These are phyloP conservation scores for Paratrypauchen microcephalus DNA, from an alignment of 2,797 vertebrate genomes.

Conservation along the genomic window DNA sequence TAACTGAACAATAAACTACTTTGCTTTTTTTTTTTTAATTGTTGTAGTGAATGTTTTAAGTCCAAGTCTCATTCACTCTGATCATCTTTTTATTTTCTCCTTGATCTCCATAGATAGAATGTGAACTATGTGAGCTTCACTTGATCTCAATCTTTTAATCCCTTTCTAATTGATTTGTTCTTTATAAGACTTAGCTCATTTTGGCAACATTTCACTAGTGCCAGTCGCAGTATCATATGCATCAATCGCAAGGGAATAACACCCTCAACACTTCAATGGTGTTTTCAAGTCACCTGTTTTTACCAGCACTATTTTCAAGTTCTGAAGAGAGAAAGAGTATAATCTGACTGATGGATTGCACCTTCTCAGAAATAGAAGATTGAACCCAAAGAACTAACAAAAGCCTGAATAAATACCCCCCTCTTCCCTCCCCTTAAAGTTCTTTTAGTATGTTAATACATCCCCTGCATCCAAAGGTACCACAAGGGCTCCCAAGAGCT, in stretches of 20 bases:
- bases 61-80: conserved; percentile 29
- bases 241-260: conserved; percentile 18
- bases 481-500: conserved; percentile 35
- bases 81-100: conserved; percentile 43
- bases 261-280: conserved; percentile 17
- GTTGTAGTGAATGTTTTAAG: background rate
- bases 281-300: conserved; percentile 24
- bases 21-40: conserved; percentile 68
- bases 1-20: conserved; percentile 68
- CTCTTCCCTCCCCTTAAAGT: conserved; percentile 26
- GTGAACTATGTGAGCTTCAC: conserved; percentile 28
- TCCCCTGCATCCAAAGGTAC: conserved; percentile 30
- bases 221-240: conserved; percentile 20
- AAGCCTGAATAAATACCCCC: conserved; percentile 49
- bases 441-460: conserved; percentile 24
- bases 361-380: conserved; percentile 35
- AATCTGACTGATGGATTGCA: conserved; percentile 58
- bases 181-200: conserved; percentile 32
- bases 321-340: conserved; percentile 64
- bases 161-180: conserved; percentile 70
- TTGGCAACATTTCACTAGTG: conserved; percentile 17
- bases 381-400: conserved; percentile 34
- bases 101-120: conserved; percentile 13
- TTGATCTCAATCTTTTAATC: conserved; percentile 57
- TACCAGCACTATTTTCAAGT: conserved; percentile 9